Evolutionary conservation across 2,113 vertebrate genomes (phyloP).

Genomic region (Neopipo cinnamomea): DNA sequence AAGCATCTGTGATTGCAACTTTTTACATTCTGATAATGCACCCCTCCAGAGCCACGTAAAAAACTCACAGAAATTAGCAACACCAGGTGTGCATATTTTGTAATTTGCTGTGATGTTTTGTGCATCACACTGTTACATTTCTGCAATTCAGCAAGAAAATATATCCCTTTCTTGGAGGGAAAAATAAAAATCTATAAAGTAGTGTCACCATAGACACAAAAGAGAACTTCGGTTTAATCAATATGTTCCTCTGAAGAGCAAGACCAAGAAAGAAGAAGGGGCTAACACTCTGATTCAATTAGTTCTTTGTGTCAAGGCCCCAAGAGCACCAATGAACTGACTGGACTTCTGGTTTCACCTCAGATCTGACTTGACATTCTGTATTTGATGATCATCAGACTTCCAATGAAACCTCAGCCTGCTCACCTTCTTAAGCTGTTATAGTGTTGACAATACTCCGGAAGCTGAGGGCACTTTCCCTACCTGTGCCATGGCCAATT

Average conservation of each 20-base stretch:
- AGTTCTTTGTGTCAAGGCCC: not conserved
- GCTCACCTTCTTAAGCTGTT: not conserved
- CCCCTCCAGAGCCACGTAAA: not conserved
- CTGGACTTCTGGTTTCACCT: not conserved
- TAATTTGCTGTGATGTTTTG: constrained; percentile 2
- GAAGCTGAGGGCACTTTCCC: not conserved
- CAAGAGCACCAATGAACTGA: not conserved
- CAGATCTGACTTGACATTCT: not conserved
- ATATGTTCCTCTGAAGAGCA: not conserved
- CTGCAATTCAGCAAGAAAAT: constrained; percentile 21
- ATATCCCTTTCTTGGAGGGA: not conserved
- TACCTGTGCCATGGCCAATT: rapidly evolving
- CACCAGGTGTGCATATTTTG: not conserved
- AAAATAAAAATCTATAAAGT: not conserved
- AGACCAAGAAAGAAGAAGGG: not conserved
- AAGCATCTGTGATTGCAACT: not conserved
- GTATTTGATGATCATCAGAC: not conserved
- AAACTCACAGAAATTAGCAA: not conserved
- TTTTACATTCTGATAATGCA: not conserved
- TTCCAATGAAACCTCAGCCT: rapidly evolving
- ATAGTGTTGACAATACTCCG: not conserved
- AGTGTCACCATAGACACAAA: not conserved
- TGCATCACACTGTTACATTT: not conserved
- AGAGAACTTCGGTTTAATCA: not conserved
- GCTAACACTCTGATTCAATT: not conserved